Evolutionary conservation across 2,113 vertebrate genomes (phyloP).

Genomic region (Reinhardtius hippoglossoides): DNA sequence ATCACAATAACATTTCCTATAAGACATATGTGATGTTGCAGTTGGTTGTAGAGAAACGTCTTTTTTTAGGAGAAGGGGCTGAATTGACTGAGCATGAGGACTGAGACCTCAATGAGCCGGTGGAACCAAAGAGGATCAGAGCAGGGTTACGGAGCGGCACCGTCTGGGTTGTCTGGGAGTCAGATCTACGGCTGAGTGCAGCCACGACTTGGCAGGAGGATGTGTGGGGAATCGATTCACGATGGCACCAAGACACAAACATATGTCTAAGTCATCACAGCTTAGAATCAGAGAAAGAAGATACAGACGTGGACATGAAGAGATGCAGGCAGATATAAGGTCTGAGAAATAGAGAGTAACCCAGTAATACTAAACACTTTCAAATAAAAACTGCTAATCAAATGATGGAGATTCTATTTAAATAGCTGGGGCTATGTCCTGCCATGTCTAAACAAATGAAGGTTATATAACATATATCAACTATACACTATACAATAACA

Average conservation of each 20-base stretch:
- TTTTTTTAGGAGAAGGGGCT: too few species aligned
- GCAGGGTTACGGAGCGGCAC: not conserved
- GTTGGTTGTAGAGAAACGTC: too few species aligned
- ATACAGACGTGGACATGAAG: not conserved
- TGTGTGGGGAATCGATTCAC: conserved; percentile 36
- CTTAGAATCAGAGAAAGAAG: conserved; percentile 3
- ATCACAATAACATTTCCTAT: too few species aligned
- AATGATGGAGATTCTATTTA: too few species aligned
- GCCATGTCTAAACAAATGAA: too few species aligned
- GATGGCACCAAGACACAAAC: conserved; percentile 10
- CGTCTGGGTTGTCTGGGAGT: not conserved
- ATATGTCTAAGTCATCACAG: conserved; percentile 22
- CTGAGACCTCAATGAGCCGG: conserved; percentile 5
- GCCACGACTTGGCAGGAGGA: conserved; percentile 20
- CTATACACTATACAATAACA: too few species aligned
- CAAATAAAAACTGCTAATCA: too few species aligned
- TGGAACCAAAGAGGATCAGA: conserved; percentile 1
- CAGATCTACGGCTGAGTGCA: not conserved
- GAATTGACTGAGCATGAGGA: conserved; percentile 1
- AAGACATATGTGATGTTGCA: not conserved
- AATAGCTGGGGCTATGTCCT: too few species aligned
- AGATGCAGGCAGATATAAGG: not conserved
- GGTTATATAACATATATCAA: too few species aligned
- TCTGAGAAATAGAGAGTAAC: too few species aligned
- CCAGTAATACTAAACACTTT: too few species aligned